A percentile compares a stretch with the other conserved stretches of the same genome.
These are phyloP conservation scores for Rousettus madagascariensis DNA, from an alignment of 2,797 vertebrate species.

Conservation along the genomic window DNA sequence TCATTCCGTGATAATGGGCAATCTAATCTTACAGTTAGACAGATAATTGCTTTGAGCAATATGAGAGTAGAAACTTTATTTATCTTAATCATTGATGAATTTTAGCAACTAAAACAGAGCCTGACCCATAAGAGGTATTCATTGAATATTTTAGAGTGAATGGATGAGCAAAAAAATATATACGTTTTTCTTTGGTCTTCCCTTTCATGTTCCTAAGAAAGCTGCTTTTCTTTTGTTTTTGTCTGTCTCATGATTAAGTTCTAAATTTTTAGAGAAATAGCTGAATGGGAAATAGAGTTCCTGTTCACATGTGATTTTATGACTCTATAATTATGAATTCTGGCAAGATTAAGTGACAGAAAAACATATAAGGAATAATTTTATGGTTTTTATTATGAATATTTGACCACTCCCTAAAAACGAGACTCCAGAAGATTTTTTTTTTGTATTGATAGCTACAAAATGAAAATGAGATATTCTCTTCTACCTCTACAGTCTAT, in stretches of 20 bases:
- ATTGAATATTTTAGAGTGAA: not conserved
- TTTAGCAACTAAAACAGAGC: not conserved
- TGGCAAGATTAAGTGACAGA: not conserved
- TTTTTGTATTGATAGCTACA: not conserved
- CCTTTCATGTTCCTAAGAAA: not conserved
- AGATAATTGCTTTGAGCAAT: not conserved
- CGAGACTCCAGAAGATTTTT: not conserved
- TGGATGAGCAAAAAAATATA: not conserved
- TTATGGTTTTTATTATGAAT: slow-evolving; percentile 2
- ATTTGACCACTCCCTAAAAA: not conserved
- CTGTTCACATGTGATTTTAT: not conserved
- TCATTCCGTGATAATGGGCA: not conserved
- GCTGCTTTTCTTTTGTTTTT: slow-evolving; percentile 10
- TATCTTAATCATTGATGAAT: not conserved
- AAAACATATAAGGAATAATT: not conserved
- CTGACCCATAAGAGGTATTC: not conserved
- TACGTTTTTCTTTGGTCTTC: not conserved
- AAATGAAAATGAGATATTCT: slow-evolving; percentile 6
- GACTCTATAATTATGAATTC: not conserved
- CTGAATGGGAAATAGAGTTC: not conserved
- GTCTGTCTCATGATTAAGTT: not conserved
- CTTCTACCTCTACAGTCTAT: not conserved
- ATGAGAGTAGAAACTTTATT: not conserved
- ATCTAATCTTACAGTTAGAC: not conserved
- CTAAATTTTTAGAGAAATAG: not conserved